Evolutionary conservation across 1,140 invertebrate genomes (phyloP), one percentile per base, ranked within the genome.

Genomic region (Scylla paramamosain): DNA sequence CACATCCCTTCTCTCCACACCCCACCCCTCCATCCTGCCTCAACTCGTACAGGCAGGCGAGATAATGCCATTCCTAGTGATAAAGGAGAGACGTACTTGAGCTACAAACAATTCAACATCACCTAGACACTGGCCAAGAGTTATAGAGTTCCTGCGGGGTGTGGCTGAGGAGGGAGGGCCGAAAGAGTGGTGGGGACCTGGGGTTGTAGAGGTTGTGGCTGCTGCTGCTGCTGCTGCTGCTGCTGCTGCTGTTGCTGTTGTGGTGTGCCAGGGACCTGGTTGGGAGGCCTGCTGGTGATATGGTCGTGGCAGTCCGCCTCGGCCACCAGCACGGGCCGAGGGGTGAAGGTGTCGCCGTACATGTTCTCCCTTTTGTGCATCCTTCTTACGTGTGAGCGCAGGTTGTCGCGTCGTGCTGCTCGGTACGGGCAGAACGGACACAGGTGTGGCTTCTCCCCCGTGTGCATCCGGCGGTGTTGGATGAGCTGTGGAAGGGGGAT

Each of bases 311-410:
- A 48, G n/a, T 95, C 94, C 0, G 94, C 94, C 39, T 95, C 94
- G 4, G 90, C 91, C 84, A 93, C 16, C 12, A 93, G 91, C 39
- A 92, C 92, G 1, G 87, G 87, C 8, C 95, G 96, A 28, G 96
- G 96, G 93, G 96, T 96, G 93, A 96, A 97, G 32, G 96, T 96
- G 86, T 97, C 96, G 84, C 96, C 96, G 87, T 96, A 97, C 96
- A 97, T 96, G 92, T 97, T 97, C n/a, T 96, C 93, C 28, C 86
- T 59, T 77, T 95, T 95, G 91, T 96, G 96, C 96, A 96, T 96
- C 20, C 96, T 93, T 4, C 96, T 83, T 0, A 96, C 96, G 29
- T 96, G 96, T 0, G 96, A 96, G 25, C 96, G 95, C n/a, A 96
- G 88, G 93, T 96, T 96, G 91, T 96, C 96, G 2, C 96, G 90